A percentile compares a stretch with the other conserved stretches of the same genome.
phyloP scores from a whole-genome alignment of 2,888 invertebrate species.

The Parnassius orleans region DNA sequence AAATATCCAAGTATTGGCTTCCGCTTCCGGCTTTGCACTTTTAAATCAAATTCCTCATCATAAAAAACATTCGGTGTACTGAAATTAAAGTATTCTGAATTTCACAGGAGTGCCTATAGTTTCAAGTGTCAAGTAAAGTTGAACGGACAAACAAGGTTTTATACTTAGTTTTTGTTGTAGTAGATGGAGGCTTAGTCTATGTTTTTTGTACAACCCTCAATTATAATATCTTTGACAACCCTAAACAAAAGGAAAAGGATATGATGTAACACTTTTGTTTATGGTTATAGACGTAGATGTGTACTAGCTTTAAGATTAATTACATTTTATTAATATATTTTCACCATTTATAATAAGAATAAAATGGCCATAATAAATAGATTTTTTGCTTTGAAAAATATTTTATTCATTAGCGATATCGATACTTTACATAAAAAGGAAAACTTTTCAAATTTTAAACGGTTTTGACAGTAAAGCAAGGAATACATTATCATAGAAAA shows the following conservation, averaged over 20 bases:
- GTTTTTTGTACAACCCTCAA: slow-evolving; percentile 44
- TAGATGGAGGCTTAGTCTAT: too few species aligned
- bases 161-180: too few species aligned
- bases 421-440: background rate
- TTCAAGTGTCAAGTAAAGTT: too few species aligned
- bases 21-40: too few species aligned
- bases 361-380: background rate
- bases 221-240: slow-evolving; percentile 39
- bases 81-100: too few species aligned
- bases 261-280: slow-evolving; percentile 34
- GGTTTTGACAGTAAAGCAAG: slow-evolving; percentile 33
- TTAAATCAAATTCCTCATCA: too few species aligned
- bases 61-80: too few species aligned
- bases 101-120: too few species aligned
- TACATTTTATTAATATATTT: background rate
- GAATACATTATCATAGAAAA: slow-evolving; percentile 36
- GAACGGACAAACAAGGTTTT: too few species aligned
- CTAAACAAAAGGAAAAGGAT: slow-evolving; percentile 55
- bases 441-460: slow-evolving; percentile 2
- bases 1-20: too few species aligned
- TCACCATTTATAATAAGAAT: background rate
- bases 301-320: slow-evolving; percentile 15
- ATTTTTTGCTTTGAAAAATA: background rate
- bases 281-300: slow-evolving; percentile 25
- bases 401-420: background rate